Base-by-base conservation (phyloP, 2,797 vertebrate genomes). In the Artibeus lituratus region DNA sequence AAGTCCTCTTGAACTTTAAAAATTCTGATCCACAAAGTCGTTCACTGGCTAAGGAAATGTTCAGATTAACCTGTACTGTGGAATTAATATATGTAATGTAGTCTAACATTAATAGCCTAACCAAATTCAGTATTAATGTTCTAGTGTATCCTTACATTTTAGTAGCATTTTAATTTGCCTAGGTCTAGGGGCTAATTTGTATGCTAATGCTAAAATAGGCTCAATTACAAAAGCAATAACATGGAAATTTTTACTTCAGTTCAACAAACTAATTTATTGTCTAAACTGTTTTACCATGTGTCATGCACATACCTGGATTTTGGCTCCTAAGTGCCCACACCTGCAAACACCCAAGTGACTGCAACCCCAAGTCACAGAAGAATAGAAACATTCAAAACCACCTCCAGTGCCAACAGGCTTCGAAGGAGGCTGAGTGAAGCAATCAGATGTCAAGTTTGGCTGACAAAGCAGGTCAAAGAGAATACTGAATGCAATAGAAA, bases 81-180 rank as follows among this genome's bases (percentile, higher is more conserved):
- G 53, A 83, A 96, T 84, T 44, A 39, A 89, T 87, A 49, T 55
- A 39, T 95, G n/a, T 89, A 90, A 91, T 55, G 2, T 47, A 74
- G 32, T 87, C 53, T 69, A 89, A 76, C 42, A 94, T 72, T 78
- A 92, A 77, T 51, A 95, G 35, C n/a, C 78, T 96, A 94, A 89
- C 86, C n/a, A n/a, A 94, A 97, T 70, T 92, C 19, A 80, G 49
- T 91, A 73, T 69, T 96, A 95, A 82, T 91, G 84, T 85, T 91
- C 87, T 77, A 44, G 69, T 91, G 32, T 86, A 76, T 65, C 93
- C 94, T 96, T 93, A 95, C 59, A 85, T 94, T 96, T 94, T 93
- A 88, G 92, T 97, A 97, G 92, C 90, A 95, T 95, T 95, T 96
- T 95, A 93, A 89, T 95, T 94, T 96, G 88, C 81, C 70, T 53